These are phyloP conservation scores for Tipula unca DNA, from an alignment of 2,888 invertebrate genomes.

Conservation along the genomic window DNA sequence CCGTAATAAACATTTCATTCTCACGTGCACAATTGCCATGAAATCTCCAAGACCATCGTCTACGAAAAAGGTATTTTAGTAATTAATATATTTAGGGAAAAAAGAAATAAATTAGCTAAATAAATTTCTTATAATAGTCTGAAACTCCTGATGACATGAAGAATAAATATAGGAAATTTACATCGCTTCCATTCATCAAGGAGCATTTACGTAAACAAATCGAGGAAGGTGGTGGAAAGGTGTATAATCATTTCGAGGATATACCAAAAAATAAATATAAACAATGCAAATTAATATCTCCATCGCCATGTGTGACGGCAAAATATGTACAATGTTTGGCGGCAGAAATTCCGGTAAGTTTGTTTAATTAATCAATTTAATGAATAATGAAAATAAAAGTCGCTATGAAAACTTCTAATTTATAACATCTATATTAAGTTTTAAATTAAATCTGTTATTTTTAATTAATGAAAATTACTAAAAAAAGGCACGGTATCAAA, in stretches of 20 bases:
- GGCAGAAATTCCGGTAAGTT: constrained; percentile 46
- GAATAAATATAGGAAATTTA: constrained; percentile 44
- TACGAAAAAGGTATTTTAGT: background rate
- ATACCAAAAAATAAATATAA: constrained; percentile 48
- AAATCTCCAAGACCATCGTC: constrained; percentile 19
- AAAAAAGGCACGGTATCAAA: no score
- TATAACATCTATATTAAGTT: no score
- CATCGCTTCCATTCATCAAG: constrained; percentile 43
- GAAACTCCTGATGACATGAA: constrained; percentile 21
- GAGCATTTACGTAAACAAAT: constrained; percentile 53
- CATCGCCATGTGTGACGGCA: constrained; percentile 61
- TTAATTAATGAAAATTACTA: no score
- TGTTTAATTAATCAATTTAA: background rate
- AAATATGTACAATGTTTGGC: constrained; percentile 67
- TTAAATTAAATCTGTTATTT: no score
- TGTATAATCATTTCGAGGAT: constrained; percentile 52
- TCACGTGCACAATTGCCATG: constrained; percentile 48
- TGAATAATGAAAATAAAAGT: no score
- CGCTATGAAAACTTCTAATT: no score
- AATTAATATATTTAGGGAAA: background rate
- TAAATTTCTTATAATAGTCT: background rate
- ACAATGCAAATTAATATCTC: constrained; percentile 53
- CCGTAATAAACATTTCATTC: constrained; percentile 48
- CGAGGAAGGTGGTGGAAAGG: constrained; percentile 52
- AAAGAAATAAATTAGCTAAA: background rate